Evolutionary conservation across 2,888 invertebrate species (phyloP), one percentile per base, ranked within the genome.

Genomic region (Tetanocera ferruginea): DNA sequence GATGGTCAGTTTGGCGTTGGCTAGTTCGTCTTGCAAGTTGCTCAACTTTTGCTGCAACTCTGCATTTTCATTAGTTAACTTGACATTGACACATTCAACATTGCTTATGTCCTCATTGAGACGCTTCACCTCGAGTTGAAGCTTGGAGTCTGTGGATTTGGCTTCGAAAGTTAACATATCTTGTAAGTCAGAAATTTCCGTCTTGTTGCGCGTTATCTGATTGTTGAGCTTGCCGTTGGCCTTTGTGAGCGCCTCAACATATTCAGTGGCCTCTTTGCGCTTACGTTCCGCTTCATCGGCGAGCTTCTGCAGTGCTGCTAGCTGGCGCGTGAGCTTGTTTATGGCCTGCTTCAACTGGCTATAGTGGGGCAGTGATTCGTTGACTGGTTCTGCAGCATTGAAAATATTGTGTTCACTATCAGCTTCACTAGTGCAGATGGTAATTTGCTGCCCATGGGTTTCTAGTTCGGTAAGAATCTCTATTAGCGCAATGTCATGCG

Each of bases 71-170:
- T 77, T 72, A 2, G 78, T 74, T 1, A 82, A 25, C 64, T 80
- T 75, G n/a, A 84, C 84, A 37, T 83, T 83, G 5, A 82, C 78
- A 6, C 82, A 74, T 49, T 84, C 81, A 14, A 86, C 23, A 51
- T 81, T 82, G 6, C 62, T 55, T 1, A 84, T 67, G 17, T 84
- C 81, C 0, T 78, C 81, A 14, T 81, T 78, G 4, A 85, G 76
- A 8, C 81, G 82, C n/a, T 81, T 79, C 0, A 83, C 75, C 37
- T 84, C 81, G n/a, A 80, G 80, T 0, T 57, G 67, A 5, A 82
- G 60, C 52, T 80, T 78, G 17, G 76, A 83, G 34, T 80, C 80
- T 4, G 78, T 19, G 14, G 80, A 77, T 55, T 78, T 23, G 2
- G 77, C 77, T 43, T 83, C 82, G 14, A 64, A 77, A 25, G 78